These are phyloP conservation scores for Corythornis cristatus DNA, from an alignment of 2,113 vertebrate genomes.

Conservation along the genomic window DNA sequence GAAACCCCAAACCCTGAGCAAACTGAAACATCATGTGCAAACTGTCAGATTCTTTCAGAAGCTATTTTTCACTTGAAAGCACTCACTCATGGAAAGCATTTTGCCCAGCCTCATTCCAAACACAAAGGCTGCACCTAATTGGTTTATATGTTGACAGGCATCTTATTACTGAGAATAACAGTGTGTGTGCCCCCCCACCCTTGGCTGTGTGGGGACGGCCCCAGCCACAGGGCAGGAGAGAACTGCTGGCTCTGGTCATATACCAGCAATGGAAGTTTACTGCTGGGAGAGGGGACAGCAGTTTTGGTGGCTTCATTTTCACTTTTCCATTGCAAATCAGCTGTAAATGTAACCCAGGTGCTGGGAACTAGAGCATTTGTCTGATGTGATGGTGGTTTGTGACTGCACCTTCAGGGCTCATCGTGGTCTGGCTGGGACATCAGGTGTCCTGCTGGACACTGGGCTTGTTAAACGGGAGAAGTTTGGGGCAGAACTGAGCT, in stretches of 20 bases:
- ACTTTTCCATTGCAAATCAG: neutral
- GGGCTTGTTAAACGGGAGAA: rapidly evolving
- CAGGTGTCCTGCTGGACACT: neutral
- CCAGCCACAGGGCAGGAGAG: rapidly evolving
- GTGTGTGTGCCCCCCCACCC: neutral
- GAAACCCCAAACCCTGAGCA: neutral
- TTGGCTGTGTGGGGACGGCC: rapidly evolving
- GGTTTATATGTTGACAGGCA: constrained; percentile 42
- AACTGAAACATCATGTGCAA: constrained; percentile 56
- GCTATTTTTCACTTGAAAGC: constrained; percentile 62
- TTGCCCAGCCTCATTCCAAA: neutral
- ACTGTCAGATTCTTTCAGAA: constrained; percentile 49
- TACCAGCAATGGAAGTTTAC: rapidly evolving
- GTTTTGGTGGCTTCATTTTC: neutral
- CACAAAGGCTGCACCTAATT: constrained; percentile 54
- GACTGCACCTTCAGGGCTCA: rapidly evolving
- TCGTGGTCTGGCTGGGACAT: rapidly evolving
- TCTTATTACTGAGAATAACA: neutral
- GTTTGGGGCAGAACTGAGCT: neutral
- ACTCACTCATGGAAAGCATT: constrained; percentile 1
- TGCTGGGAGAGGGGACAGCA: neutral
- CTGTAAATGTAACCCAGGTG: neutral
- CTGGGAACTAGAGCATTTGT: rapidly evolving
- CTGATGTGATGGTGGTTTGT: rapidly evolving
- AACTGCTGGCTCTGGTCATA: neutral